These are phyloP conservation scores for Zosterops hypoxanthus DNA, from an alignment of 2,113 vertebrate species.

Conservation along the genomic window DNA sequence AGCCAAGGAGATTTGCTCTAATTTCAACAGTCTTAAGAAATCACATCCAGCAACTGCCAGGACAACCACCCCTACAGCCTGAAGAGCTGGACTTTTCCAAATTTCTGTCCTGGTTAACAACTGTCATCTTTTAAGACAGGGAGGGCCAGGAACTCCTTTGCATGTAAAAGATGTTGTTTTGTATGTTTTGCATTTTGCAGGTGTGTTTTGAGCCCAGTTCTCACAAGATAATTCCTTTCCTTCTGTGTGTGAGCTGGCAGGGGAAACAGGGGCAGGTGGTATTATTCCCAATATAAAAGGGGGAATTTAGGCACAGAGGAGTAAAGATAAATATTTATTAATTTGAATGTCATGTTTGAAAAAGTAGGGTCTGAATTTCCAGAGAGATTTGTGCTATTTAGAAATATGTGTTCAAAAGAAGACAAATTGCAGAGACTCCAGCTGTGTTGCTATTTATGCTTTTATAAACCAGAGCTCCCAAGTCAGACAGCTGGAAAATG, in stretches of 20 bases:
- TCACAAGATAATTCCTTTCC: not conserved
- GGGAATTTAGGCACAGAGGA: not conserved
- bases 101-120: not conserved
- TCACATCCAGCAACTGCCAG: not conserved
- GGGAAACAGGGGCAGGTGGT: not conserved
- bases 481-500: not conserved
- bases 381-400: not conserved
- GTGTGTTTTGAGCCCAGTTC: not conserved
- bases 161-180: not conserved
- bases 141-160: not conserved
- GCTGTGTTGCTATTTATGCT: not conserved
- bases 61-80: not conserved
- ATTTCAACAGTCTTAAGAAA: not conserved
- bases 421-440: not conserved
- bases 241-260: not conserved
- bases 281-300: not conserved
- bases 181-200: not conserved
- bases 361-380: not conserved
- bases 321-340: slow-evolving; percentile 26
- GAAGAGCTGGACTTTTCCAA: not conserved
- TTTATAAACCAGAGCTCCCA: not conserved
- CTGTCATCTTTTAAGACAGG: not conserved
- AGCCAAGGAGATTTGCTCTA: not conserved
- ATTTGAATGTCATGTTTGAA: slow-evolving; percentile 17
- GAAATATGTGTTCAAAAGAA: not conserved